phyloP scores from a whole-genome alignment of 2,113 vertebrate species.

The Spea bombifrons region DNA sequence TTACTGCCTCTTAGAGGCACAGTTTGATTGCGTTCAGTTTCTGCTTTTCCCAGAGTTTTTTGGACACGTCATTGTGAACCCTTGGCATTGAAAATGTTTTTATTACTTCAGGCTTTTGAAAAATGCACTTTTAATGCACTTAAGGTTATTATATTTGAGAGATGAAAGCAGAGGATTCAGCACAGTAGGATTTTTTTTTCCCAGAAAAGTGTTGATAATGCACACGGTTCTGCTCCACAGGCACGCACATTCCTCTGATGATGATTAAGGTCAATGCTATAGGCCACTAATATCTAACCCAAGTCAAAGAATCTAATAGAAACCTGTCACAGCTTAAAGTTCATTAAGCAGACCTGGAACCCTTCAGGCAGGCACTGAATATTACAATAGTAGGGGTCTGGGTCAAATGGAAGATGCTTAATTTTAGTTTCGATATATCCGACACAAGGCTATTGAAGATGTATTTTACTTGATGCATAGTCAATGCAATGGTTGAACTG shows the following conservation, averaged over 20 bases:
- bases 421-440: neutral
- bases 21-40: neutral
- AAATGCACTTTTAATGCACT: constrained; percentile 21
- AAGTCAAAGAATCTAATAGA: neutral
- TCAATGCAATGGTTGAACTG: neutral
- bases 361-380: neutral
- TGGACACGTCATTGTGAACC: constrained; percentile 5
- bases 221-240: neutral
- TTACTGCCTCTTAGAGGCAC: neutral
- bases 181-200: neutral
- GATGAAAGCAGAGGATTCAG: constrained; percentile 24
- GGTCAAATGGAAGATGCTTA: neutral
- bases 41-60: constrained; percentile 24
- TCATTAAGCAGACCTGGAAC: neutral
- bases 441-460: neutral
- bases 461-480: neutral
- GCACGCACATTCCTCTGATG: constrained; percentile 8
- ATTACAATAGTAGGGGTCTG: neutral
- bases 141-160: constrained; percentile 28
- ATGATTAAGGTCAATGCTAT: constrained; percentile 18
- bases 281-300: constrained; percentile 2
- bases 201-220: constrained; percentile 36
- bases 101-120: constrained; percentile 14
- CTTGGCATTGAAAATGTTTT: constrained; percentile 23
- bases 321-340: neutral